Evolutionary conservation across 2,113 vertebrate genomes (phyloP).

Genomic region (Oryzias woworae): DNA sequence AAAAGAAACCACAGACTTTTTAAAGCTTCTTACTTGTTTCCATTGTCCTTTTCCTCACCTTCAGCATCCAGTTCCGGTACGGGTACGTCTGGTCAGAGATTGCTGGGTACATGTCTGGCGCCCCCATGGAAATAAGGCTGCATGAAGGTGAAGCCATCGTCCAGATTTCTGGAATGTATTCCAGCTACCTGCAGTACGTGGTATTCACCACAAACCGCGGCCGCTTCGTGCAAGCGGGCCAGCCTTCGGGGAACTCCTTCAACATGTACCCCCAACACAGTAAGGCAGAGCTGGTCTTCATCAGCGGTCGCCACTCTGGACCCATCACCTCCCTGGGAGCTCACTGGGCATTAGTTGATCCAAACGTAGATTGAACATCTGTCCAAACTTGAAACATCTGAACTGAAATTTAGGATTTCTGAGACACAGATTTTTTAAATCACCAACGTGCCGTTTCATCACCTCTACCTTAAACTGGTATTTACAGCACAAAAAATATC

Average conservation of each 20-base stretch:
- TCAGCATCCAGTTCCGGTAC: constrained; percentile 8
- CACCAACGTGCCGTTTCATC: too few species aligned
- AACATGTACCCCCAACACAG: constrained; percentile 26
- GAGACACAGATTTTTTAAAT: too few species aligned
- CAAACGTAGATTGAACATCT: not conserved
- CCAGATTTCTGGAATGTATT: constrained; percentile 32
- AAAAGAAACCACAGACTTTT: too few species aligned
- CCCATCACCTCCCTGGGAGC: constrained; percentile 8
- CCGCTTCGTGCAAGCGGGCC: constrained; percentile 3
- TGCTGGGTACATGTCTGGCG: rapidly evolving
- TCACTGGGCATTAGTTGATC: constrained; percentile 26
- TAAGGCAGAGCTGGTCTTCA: constrained; percentile 15
- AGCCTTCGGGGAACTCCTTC: constrained; percentile 7
- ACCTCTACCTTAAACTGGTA: too few species aligned
- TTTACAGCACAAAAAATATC: too few species aligned
- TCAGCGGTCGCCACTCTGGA: constrained; percentile 8
- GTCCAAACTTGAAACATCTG: not conserved
- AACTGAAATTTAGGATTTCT: too few species aligned
- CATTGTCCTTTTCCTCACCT: not conserved
- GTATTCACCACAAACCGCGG: constrained; percentile 28
- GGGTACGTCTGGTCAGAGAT: not conserved
- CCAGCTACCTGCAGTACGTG: constrained; percentile 1
- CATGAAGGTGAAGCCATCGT: constrained; percentile 19
- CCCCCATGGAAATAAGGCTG: not conserved
- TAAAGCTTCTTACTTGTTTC: not conserved